Base-by-base conservation (phyloP, 2,113 vertebrate genomes). In the Microtus pennsylvanicus region DNA sequence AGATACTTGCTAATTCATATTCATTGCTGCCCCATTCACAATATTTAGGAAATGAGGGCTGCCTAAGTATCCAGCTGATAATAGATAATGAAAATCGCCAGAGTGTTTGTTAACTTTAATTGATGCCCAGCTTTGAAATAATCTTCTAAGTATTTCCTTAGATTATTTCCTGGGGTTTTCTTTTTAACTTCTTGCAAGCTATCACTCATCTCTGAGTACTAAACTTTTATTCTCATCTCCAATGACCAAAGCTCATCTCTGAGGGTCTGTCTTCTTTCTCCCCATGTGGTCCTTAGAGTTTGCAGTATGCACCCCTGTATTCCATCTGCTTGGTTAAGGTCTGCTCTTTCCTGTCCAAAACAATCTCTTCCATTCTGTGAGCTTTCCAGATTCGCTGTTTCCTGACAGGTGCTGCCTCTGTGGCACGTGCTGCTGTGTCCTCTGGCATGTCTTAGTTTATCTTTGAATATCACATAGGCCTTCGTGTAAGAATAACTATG, bases 141-240 rank as follows among this genome's bases (percentile, higher is more conserved):
- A 47, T 86, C 89, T 14, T 87, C 90, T 87, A 24, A 63, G 52
- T 24, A 61, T 72, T 95, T 77, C 2, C 17, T 93, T 76, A 72
- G 89, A 70, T 76, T 80, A 69, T 7, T 90, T 14, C 90, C 70
- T 80, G 38, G 81, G 35, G 74, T 83, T 96, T 88, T 67, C 61
- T 90, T 94, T 94, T 93, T 33, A 95, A 72, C 14, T 65, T 63
- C 28, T 63, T 85, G 58, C 14, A 38, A 85, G 80, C 35, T 38
- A 82, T 35, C 12, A 82, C 35, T 61, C 11, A 61, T 38, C 35
- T 82, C 80, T 61, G 35, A 21, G 16, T 24, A 21, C 35, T 61
- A 61, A 22, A 82, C 50, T 38, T 22, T 38, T 3, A 14, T 61
- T 21, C 19, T 58, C 58, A 61, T 35, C 12, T 58, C 58, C 58